Percentiles rank a stretch among this genome's conserved stretches.
Conservation (phyloP, 2,113 vertebrate genomes). For the Eira barbara region DNA sequence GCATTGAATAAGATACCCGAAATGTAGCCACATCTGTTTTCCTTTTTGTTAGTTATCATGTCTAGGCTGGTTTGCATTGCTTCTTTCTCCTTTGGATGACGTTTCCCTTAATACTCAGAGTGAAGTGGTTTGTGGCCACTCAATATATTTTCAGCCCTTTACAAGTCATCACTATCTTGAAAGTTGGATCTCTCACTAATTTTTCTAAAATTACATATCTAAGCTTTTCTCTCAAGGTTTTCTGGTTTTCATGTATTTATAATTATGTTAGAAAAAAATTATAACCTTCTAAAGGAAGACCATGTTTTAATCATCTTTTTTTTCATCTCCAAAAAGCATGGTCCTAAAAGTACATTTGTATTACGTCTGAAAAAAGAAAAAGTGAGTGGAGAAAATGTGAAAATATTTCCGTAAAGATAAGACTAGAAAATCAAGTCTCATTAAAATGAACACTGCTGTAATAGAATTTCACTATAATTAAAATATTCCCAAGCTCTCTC, state of each 20-base stretch:
- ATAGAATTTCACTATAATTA: conserved; percentile 11
- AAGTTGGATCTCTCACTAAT: background rate
- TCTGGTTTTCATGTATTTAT: background rate
- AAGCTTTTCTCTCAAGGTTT: background rate
- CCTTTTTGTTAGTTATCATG: background rate
- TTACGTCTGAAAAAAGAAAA: conserved; percentile 11
- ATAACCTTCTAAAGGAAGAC: background rate
- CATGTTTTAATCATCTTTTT: background rate
- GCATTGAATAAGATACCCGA: background rate
- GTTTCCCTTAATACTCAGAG: background rate
- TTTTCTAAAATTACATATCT: conserved; percentile 5
- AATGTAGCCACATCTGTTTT: background rate
- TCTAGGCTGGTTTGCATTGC: background rate
- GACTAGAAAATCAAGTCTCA: background rate
- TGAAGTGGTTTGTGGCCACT: background rate
- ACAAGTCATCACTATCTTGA: background rate
- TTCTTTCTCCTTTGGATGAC: background rate
- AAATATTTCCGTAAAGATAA: conserved; percentile 20
- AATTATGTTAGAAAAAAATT: background rate
- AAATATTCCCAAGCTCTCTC: conserved; percentile 12
- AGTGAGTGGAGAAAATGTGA: conserved; percentile 9
- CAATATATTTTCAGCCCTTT: background rate
- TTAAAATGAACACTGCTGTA: conserved; percentile 22
- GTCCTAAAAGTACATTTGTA: background rate
- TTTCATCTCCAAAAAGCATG: background rate